A percentile compares a stretch with the other conserved stretches of the same genome.
These are phyloP conservation scores for Sipha maydis DNA, from an alignment of 2,888 invertebrate genomes.

Conservation along the genomic window DNA sequence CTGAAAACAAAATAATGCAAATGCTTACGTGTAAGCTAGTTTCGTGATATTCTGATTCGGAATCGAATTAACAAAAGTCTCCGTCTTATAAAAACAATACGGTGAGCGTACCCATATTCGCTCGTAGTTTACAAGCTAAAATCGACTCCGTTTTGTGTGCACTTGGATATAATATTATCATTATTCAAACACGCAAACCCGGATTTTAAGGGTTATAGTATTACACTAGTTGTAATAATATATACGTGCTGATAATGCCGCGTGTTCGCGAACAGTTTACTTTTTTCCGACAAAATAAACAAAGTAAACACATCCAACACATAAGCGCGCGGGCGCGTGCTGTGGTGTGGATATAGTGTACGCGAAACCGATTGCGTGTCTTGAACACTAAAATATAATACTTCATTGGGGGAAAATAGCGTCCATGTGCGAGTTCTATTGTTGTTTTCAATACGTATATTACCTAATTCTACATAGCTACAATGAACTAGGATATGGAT, in stretches of 20 bases:
- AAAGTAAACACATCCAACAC: background rate
- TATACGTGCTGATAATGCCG: background rate
- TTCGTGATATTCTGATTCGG: background rate
- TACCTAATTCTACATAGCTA: no score
- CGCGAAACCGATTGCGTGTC: background rate
- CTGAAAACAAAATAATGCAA: background rate
- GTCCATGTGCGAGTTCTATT: background rate
- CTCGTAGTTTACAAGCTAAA: background rate
- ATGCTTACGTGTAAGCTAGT: background rate
- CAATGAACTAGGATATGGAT: background rate
- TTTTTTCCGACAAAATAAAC: background rate
- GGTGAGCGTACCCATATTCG: background rate
- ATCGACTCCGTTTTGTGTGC: background rate
- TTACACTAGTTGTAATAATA: background rate
- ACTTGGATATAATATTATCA: background rate
- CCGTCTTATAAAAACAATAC: background rate
- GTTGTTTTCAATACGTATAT: no score
- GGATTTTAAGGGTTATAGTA: background rate
- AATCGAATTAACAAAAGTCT: background rate
- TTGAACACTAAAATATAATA: background rate
- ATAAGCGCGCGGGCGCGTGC: background rate
- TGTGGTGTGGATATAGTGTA: background rate
- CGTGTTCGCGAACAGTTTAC: background rate
- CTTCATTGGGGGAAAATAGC: background rate
- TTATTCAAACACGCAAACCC: background rate